phyloP scores from a whole-genome alignment of 2,113 vertebrate genomes.

The Aphelocoma coerulescens region DNA sequence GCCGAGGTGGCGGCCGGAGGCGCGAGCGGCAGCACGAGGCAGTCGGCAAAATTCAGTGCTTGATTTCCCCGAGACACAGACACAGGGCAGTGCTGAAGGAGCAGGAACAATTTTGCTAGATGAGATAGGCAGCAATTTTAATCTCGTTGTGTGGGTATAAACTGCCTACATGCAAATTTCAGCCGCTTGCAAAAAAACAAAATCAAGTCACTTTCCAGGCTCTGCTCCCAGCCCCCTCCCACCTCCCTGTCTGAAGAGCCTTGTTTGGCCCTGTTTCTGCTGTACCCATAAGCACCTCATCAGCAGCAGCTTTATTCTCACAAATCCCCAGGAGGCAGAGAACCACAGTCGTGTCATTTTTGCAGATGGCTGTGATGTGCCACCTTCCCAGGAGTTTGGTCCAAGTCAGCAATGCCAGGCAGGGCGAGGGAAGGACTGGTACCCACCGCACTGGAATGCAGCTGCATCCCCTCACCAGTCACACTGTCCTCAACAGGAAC shows the following conservation, averaged over 20 bases:
- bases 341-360: neutral
- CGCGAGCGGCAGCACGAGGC: accelerated
- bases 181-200: neutral
- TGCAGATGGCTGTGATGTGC: neutral
- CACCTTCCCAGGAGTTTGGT: neutral
- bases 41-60: neutral
- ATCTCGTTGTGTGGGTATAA: neutral
- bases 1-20: neutral
- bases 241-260: neutral
- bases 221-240: neutral
- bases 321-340: neutral
- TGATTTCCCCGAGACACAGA: neutral
- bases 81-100: neutral
- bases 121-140: neutral
- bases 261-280: neutral
- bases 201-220: neutral
- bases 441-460: neutral
- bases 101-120: neutral
- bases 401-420: neutral
- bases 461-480: neutral
- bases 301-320: neutral
- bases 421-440: neutral
- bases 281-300: neutral
- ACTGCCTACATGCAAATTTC: neutral
- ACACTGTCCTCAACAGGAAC: neutral